Percentiles rank a stretch among this genome's conserved stretches.
Conservation (phyloP, 1,140 invertebrate genomes). For the Diorhabda carinulata region DNA sequence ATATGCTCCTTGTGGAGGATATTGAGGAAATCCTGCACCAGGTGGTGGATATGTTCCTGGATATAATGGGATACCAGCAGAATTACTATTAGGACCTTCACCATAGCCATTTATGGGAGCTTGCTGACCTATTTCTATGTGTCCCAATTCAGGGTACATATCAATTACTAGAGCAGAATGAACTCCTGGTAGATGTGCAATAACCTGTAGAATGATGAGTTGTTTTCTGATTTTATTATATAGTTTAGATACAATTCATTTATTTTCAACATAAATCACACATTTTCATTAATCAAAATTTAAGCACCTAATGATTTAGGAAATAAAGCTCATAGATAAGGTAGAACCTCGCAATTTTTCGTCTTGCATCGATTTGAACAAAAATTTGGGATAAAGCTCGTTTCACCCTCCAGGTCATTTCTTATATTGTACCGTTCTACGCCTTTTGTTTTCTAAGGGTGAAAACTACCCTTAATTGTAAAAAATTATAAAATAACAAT, state of each 20-base stretch:
- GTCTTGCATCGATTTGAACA: too few species aligned
- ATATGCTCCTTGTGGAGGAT: conserved; percentile 6
- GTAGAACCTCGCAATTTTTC: too few species aligned
- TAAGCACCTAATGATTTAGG: too few species aligned
- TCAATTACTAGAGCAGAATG: conserved; percentile 23
- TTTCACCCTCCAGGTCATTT: too few species aligned
- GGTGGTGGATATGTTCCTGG: background rate
- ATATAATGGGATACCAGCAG: conserved; percentile 2
- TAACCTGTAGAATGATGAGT: conserved; percentile 3
- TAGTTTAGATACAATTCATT: background rate
- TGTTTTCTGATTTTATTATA: background rate
- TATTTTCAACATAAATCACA: too few species aligned
- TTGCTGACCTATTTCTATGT: conserved; percentile 24
- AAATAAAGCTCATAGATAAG: too few species aligned
- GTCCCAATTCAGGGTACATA: conserved; percentile 25
- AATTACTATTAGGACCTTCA: background rate
- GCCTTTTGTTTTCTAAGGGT: too few species aligned
- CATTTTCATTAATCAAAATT: too few species aligned
- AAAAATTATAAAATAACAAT: too few species aligned
- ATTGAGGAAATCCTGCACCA: background rate
- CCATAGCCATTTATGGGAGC: background rate
- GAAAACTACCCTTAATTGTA: too few species aligned
- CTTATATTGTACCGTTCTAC: too few species aligned
- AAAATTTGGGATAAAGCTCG: too few species aligned
- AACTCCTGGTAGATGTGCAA: conserved; percentile 24